A percentile compares a stretch with the other conserved stretches of the same genome.
Evolutionary conservation across 2,113 vertebrate genomes (phyloP).

Genomic region (Grammomys dolichurus): DNA sequence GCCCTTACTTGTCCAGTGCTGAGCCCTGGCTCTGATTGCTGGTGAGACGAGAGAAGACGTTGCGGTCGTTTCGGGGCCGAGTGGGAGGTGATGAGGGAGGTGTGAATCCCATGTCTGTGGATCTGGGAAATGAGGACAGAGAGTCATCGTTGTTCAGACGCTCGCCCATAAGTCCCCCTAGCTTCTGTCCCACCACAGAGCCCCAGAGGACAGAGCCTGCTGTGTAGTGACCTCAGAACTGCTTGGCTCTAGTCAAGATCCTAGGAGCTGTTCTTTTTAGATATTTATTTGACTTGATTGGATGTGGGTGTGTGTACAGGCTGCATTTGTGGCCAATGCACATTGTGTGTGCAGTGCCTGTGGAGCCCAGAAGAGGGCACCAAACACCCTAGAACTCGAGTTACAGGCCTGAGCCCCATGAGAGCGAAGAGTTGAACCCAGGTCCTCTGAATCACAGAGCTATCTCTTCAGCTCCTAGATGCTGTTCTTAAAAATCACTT

Average conservation of each 20-base stretch:
- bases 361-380: neutral
- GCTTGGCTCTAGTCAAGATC: fast-evolving
- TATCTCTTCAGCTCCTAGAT: neutral
- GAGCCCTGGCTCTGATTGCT: conserved; percentile 97
- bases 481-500: neutral
- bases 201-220: too few species aligned
- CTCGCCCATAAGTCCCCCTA: neutral
- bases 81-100: conserved; percentile 97
- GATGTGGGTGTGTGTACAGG: neutral
- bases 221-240: too few species aligned
- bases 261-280: neutral
- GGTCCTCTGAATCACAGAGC: neutral
- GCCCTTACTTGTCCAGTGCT: conserved; percentile 97
- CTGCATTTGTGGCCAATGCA: neutral
- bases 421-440: neutral
- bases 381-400: neutral
- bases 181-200: too few species aligned
- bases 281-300: neutral
- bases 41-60: conserved; percentile 98
- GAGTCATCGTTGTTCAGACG: neutral
- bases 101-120: conserved; percentile 93
- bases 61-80: conserved; percentile 95
- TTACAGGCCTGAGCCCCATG: neutral
- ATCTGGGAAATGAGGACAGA: conserved; percentile 85
- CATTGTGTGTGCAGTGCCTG: neutral